Percentiles rank a stretch among this genome's conserved stretches.
These are phyloP conservation scores for Lasioglossum calceatum DNA, from an alignment of 2,888 invertebrate species.

Conservation along the genomic window DNA sequence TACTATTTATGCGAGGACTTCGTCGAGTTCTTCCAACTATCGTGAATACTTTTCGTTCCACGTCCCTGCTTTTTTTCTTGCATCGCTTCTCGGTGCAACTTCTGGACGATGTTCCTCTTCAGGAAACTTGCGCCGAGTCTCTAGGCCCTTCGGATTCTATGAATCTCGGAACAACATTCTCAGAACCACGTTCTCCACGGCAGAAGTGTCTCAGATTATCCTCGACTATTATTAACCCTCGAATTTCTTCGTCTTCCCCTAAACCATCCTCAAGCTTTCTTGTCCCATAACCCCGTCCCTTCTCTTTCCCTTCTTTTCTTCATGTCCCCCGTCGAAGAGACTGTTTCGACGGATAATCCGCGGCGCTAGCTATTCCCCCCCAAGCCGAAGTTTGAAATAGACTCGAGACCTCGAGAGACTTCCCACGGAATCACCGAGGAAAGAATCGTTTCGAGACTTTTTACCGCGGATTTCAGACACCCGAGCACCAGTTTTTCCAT, in stretches of 20 bases:
- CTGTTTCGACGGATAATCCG: constrained; percentile 5
- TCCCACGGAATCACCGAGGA: constrained; percentile 16
- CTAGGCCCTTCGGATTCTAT: neutral
- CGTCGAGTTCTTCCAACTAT: neutral
- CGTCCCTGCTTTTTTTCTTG: neutral
- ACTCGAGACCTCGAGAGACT: constrained; percentile 7
- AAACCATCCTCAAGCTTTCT: neutral
- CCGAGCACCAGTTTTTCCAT: constrained; percentile 18
- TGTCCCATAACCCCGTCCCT: neutral
- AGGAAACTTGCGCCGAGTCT: neutral
- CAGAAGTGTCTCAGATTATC: neutral
- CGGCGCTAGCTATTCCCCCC: neutral
- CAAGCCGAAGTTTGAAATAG: constrained; percentile 19
- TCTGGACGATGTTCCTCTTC: neutral
- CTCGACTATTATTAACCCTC: neutral
- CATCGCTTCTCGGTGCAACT: neutral
- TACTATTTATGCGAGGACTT: neutral
- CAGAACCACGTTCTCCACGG: neutral
- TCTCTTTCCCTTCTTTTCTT: neutral
- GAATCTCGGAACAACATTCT: neutral
- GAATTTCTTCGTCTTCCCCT: neutral
- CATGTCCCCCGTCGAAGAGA: neutral
- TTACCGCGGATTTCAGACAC: neutral
- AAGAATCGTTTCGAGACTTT: constrained; percentile 15
- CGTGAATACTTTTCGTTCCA: neutral